These are phyloP conservation scores for Blastobasis adustella DNA, from an alignment of 2,888 invertebrate species.

Conservation along the genomic window DNA sequence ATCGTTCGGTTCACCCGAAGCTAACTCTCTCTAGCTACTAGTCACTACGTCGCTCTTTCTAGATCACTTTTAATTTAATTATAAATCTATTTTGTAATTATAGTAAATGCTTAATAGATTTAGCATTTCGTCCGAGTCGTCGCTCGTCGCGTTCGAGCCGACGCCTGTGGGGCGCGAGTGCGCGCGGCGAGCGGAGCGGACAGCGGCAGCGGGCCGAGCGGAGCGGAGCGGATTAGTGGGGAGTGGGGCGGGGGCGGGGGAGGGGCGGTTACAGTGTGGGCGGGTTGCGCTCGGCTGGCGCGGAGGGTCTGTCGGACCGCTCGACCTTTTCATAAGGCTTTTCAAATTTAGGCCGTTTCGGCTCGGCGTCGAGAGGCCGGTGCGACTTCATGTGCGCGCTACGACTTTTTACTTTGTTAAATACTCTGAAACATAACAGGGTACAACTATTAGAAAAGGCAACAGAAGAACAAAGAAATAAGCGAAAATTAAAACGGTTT, in stretches of 20 bases:
- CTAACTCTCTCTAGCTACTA: constrained; percentile 53
- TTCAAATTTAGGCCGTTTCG: constrained; percentile 78
- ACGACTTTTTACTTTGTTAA: constrained; percentile 98
- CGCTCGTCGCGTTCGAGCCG: constrained; percentile 20
- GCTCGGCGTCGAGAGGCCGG: constrained; percentile 90
- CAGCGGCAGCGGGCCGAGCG: constrained; percentile 7
- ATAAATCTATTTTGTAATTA: constrained; percentile 41
- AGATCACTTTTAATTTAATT: constrained; percentile 48
- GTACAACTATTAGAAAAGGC: constrained; percentile 58
- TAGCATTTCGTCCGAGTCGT: constrained; percentile 43
- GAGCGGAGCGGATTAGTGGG: constrained; percentile 1
- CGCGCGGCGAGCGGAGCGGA: constrained; percentile 16
- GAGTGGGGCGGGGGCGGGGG: constrained; percentile 6
- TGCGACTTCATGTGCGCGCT: constrained; percentile 99
- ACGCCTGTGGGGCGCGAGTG: constrained; percentile 19
- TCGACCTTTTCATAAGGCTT: constrained; percentile 75
- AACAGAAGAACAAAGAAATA: constrained; percentile 41
- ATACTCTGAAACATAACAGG: constrained; percentile 86
- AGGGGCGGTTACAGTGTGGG: constrained; percentile 43
- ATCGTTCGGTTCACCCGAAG: constrained; percentile 34
- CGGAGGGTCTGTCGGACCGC: constrained; percentile 61
- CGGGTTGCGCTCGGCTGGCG: constrained; percentile 56
- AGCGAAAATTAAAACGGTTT: constrained; percentile 28
- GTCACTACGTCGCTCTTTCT: constrained; percentile 46
- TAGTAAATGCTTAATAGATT: constrained; percentile 58